Evolutionary conservation across 2,113 vertebrate genomes (phyloP).

Genomic region (Phyllostomus hastatus): DNA sequence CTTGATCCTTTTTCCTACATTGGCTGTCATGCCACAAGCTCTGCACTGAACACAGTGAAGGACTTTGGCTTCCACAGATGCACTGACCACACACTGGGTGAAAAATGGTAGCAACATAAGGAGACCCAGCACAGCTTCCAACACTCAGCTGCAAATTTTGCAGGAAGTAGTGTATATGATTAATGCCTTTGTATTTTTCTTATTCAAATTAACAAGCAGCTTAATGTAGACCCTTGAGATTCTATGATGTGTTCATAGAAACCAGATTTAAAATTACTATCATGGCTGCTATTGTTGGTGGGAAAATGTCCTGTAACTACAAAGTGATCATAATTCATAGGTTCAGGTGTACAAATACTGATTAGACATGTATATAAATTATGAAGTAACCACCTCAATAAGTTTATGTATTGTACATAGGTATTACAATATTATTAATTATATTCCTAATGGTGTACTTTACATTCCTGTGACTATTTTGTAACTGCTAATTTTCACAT

Average conservation of each 20-base stretch:
- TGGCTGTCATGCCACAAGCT: neutral
- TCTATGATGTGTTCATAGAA: slow-evolving; percentile 52
- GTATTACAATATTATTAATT: neutral
- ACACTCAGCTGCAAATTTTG: slow-evolving; percentile 51
- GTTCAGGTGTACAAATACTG: neutral
- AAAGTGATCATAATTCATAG: neutral
- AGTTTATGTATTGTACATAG: neutral
- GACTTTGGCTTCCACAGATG: slow-evolving; percentile 14
- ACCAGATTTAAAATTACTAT: neutral
- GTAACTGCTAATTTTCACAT: neutral
- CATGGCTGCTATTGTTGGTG: neutral
- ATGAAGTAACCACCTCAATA: neutral
- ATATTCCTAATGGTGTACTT: neutral
- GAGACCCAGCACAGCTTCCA: neutral
- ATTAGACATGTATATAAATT: neutral
- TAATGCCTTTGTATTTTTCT: slow-evolving; percentile 63
- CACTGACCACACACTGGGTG: neutral
- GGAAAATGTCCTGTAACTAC: neutral
- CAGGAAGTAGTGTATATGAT: slow-evolving; percentile 60
- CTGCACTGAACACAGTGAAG: slow-evolving; percentile 22
- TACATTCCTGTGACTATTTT: neutral
- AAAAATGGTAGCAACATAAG: slow-evolving; percentile 19
- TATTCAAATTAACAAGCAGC: slow-evolving; percentile 64
- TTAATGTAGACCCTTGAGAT: slow-evolving; percentile 70
- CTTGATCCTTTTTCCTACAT: neutral